phyloP scores from a whole-genome alignment of 2,888 invertebrate species.

The Ichneumon xanthorius region DNA sequence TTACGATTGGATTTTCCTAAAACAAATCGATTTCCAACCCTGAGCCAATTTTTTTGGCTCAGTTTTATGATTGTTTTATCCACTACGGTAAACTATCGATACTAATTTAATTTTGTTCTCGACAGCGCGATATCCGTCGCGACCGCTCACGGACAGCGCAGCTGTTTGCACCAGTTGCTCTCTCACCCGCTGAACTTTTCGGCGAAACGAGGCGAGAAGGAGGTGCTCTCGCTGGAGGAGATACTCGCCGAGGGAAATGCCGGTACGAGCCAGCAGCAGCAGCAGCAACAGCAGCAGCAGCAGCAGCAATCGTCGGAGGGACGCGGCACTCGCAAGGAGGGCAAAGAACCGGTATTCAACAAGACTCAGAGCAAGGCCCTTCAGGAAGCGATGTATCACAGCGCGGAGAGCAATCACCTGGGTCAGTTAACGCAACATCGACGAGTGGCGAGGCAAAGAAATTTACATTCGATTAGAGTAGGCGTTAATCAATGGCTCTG shows the following conservation, averaged over 20 bases:
- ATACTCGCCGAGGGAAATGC: constrained; percentile 94
- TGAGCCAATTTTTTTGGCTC: too few species aligned
- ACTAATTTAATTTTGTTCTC: constrained; percentile 23
- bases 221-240: constrained; percentile 94
- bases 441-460: background rate
- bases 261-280: constrained; percentile 69
- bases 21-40: too few species aligned
- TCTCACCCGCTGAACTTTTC: constrained; percentile 90
- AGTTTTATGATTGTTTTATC: too few species aligned
- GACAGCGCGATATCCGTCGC: constrained; percentile 94
- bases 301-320: constrained; percentile 82
- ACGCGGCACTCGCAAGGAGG: constrained; percentile 80
- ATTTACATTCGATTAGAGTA: constrained; percentile 23
- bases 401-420: constrained; percentile 95
- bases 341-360: constrained; percentile 86
- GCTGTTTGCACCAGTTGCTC: constrained; percentile 91
- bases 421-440: constrained; percentile 85
- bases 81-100: background rate
- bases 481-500: constrained; percentile 40
- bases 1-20: too few species aligned
- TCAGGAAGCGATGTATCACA: constrained; percentile 97
- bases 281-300: constrained; percentile 74
- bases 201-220: constrained; percentile 86
- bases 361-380: constrained; percentile 94
- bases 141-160: constrained; percentile 94